A percentile compares a stretch with the other conserved stretches of the same genome.
Evolutionary conservation across 2,797 vertebrate genomes (phyloP).

Genomic region (Dallia pectoralis): DNA sequence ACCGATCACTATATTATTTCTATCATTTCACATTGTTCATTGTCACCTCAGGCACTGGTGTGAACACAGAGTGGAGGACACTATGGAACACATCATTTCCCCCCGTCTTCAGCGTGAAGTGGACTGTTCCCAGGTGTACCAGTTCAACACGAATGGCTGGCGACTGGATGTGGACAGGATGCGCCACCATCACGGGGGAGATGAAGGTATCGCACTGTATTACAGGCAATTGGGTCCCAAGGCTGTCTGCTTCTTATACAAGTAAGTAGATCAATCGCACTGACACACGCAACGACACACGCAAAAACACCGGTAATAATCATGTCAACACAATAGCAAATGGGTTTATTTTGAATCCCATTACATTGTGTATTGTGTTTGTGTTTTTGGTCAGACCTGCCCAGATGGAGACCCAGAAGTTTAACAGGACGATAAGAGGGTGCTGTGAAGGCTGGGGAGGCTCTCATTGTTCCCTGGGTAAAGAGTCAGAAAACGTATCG

Average conservation of each 20-base stretch:
- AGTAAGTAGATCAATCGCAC: conserved; percentile 67
- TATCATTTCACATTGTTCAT: not conserved
- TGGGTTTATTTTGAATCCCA: not conserved
- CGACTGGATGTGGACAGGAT: conserved; percentile 76
- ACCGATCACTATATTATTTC: not conserved
- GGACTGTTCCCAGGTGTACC: conserved; percentile 80
- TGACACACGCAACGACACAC: not conserved
- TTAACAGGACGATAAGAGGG: conserved; percentile 72
- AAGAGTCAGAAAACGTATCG: conserved; percentile 17
- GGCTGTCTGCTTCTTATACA: conserved; percentile 81
- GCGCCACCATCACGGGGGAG: conserved; percentile 60
- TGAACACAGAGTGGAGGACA: conserved; percentile 67
- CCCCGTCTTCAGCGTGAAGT: conserved; percentile 78
- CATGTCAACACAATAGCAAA: not conserved
- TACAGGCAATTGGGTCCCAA: conserved; percentile 58
- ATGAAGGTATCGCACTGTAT: conserved; percentile 62
- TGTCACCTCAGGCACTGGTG: conserved; percentile 82
- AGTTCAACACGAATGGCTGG: conserved; percentile 81
- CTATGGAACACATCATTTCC: conserved; percentile 68
- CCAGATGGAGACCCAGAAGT: conserved; percentile 58
- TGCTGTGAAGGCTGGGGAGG: conserved; percentile 89
- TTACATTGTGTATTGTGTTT: not conserved
- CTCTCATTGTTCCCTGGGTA: conserved; percentile 79
- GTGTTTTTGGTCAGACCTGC: conserved; percentile 68
- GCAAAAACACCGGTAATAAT: not conserved